These are phyloP conservation scores for Cataglyphis livida DNA, from an alignment of 2,888 invertebrate species.

Conservation along the genomic window DNA sequence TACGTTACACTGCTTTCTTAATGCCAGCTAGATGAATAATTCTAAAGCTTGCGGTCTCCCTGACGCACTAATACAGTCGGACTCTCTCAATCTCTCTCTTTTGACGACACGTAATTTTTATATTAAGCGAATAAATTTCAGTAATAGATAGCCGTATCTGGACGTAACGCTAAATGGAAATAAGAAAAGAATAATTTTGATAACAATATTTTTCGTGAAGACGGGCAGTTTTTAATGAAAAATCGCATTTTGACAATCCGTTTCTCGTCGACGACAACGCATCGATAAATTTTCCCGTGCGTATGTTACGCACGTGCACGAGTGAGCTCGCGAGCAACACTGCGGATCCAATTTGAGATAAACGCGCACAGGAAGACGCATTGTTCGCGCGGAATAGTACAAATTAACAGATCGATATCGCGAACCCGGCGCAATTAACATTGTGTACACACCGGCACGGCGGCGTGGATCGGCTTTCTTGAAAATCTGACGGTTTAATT, in stretches of 20 bases:
- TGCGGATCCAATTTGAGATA: constrained; percentile 77
- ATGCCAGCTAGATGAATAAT: neutral
- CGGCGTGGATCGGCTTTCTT: constrained; percentile 71
- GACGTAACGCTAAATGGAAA: constrained; percentile 2
- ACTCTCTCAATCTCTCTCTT: neutral
- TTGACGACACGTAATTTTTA: constrained; percentile 13
- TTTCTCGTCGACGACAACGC: constrained; percentile 32
- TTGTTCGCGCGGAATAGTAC: constrained; percentile 76
- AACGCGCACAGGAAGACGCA: constrained; percentile 71
- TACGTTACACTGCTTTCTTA: constrained; percentile 17
- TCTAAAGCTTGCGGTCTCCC: neutral
- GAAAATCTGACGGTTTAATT: constrained; percentile 79
- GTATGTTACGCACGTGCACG: constrained; percentile 38
- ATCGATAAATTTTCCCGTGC: constrained; percentile 41
- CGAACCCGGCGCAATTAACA: constrained; percentile 72
- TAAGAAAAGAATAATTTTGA: constrained; percentile 18
- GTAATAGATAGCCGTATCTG: constrained; percentile 1
- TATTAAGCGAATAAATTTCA: constrained; percentile 28
- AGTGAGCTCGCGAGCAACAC: constrained; percentile 53
- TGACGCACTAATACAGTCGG: neutral
- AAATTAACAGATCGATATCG: constrained; percentile 77
- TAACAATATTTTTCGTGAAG: constrained; percentile 3
- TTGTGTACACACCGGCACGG: constrained; percentile 75
- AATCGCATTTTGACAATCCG: neutral
- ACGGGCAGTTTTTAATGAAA: neutral